Evolutionary conservation across 2,113 vertebrate species (phyloP).

Genomic region (Cichladusa arquata): DNA sequence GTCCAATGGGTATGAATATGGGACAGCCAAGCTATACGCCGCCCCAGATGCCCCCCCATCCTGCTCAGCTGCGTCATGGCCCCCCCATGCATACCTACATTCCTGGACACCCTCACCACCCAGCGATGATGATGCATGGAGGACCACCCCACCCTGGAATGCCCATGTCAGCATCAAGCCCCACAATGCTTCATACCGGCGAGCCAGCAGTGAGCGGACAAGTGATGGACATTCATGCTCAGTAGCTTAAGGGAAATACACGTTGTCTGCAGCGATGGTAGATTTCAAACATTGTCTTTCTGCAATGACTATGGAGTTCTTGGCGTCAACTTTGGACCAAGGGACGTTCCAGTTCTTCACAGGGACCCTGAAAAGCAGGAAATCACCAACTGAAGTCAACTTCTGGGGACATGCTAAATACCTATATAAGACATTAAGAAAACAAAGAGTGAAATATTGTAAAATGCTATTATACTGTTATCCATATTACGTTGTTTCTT

Average conservation of each 20-base stretch:
- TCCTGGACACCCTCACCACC: constrained; percentile 89
- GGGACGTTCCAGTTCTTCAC: constrained; percentile 85
- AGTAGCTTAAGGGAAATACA: constrained; percentile 84
- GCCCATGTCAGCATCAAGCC: constrained; percentile 86
- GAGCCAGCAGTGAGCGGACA: constrained; percentile 85
- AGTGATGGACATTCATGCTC: constrained; percentile 89
- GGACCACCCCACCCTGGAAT: constrained; percentile 88
- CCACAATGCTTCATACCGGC: constrained; percentile 83
- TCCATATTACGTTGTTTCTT: constrained; percentile 99
- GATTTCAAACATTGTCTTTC: constrained; percentile 83
- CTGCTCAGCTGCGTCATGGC: constrained; percentile 83
- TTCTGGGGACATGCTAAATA: constrained; percentile 94
- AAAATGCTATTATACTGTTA: constrained; percentile 99
- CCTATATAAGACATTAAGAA: constrained; percentile 95
- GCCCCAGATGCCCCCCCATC: constrained; percentile 84
- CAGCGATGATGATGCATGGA: constrained; percentile 87
- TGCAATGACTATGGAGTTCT: constrained; percentile 86
- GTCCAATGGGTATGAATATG: constrained; percentile 86
- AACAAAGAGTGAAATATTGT: constrained; percentile 99
- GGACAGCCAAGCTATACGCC: constrained; percentile 84
- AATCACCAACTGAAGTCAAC: constrained; percentile 84
- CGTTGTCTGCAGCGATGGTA: constrained; percentile 78
- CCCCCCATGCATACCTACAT: constrained; percentile 88
- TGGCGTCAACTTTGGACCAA: constrained; percentile 86
- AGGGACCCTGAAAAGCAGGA: constrained; percentile 88